phyloP scores from a whole-genome alignment of 2,888 invertebrate genomes.

The Heliconius aoede region DNA sequence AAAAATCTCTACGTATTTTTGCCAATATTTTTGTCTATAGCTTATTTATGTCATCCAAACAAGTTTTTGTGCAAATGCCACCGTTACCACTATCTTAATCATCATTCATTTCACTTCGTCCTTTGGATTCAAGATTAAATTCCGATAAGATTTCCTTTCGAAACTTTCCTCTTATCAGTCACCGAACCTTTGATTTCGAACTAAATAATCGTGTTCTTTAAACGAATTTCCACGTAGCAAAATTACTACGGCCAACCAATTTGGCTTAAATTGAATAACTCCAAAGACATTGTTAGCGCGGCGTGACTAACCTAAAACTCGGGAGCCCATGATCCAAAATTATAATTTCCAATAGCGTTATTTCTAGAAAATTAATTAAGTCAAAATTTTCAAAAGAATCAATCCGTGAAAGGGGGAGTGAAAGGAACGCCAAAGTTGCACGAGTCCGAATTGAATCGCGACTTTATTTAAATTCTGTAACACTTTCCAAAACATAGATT shows the following conservation, averaged over 20 bases:
- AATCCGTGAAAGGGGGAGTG: constrained; percentile 40
- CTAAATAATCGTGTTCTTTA: constrained; percentile 46
- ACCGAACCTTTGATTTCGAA: constrained; percentile 37
- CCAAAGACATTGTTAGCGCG: constrained; percentile 59
- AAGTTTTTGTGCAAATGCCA: constrained; percentile 1
- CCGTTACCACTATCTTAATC: constrained; percentile 3
- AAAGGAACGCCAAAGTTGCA: constrained; percentile 38
- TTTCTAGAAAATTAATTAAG: constrained; percentile 49
- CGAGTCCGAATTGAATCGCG: constrained; percentile 34
- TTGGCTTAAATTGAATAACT: constrained; percentile 66
- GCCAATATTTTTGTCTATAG: not conserved
- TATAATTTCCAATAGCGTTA: constrained; percentile 61
- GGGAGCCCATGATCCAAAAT: constrained; percentile 56
- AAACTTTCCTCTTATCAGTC: constrained; percentile 43
- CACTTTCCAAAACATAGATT: constrained; percentile 28
- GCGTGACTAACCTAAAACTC: constrained; percentile 55
- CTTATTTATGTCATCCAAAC: too few relatives aligned
- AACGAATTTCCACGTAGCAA: constrained; percentile 44
- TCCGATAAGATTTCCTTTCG: constrained; percentile 40
- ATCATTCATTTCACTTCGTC: constrained; percentile 23
- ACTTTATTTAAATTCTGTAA: constrained; percentile 32
- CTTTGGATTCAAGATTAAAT: constrained; percentile 34
- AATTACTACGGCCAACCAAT: constrained; percentile 54
- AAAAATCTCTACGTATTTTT: not conserved
- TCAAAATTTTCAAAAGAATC: constrained; percentile 47